A percentile compares a stretch with the other conserved stretches of the same genome.
Conservation (phyloP, 2,888 invertebrate genomes). For the Argyra leucocephala region DNA sequence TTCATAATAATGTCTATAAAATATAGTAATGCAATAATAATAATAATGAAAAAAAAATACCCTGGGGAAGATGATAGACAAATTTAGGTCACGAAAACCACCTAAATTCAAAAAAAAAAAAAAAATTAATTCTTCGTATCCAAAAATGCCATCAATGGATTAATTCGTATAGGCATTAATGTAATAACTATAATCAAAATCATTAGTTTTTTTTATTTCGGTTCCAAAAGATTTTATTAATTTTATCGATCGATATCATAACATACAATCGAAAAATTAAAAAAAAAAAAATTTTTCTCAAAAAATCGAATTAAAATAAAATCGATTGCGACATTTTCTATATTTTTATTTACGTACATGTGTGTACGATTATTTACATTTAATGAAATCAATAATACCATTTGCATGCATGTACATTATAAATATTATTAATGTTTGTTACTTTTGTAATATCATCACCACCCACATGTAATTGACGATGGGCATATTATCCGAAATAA, state of each 20-base stretch:
- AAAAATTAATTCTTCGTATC: too few species aligned
- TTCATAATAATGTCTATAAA: too few species aligned
- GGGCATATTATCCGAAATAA: neutral
- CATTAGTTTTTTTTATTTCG: too few species aligned
- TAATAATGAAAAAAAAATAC: neutral
- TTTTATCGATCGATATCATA: neutral
- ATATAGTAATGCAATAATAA: too few species aligned
- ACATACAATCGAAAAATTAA: too few species aligned
- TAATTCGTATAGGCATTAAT: too few species aligned
- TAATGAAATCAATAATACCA: neutral
- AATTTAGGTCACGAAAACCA: slow-evolving; percentile 3
- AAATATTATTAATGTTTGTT: neutral
- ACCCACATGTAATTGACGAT: neutral
- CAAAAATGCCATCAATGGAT: too few species aligned
- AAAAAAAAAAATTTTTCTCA: too few species aligned
- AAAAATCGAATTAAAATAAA: neutral
- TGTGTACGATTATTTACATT: too few species aligned
- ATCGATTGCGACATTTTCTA: neutral
- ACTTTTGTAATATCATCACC: slow-evolving; percentile 8
- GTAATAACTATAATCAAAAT: too few species aligned
- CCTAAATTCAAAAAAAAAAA: neutral
- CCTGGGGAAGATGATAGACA: slow-evolving; percentile 6
- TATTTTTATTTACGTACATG: too few species aligned
- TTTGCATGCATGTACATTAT: slow-evolving; percentile 1
- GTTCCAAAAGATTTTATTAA: neutral